Percentiles rank a stretch among this genome's conserved stretches.
These are phyloP conservation scores for Artibeus lituratus DNA, from an alignment of 2,797 vertebrate species.

Conservation along the genomic window DNA sequence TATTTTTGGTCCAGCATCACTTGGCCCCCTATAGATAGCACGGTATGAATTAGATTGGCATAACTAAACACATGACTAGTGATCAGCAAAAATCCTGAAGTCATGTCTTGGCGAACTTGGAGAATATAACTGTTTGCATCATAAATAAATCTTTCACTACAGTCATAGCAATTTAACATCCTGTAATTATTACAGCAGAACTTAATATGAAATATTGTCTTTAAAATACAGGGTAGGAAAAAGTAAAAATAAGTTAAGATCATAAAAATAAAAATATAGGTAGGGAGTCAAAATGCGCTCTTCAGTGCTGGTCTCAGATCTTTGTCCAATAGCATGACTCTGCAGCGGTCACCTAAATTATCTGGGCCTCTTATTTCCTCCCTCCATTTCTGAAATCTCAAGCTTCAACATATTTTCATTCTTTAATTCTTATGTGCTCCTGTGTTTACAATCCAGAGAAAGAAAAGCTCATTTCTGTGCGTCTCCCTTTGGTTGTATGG, in stretches of 20 bases:
- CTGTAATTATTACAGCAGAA: neutral
- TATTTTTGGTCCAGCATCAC: neutral
- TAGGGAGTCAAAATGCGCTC: neutral
- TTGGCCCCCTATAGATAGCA: neutral
- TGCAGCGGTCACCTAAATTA: neutral
- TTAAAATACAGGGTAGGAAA: neutral
- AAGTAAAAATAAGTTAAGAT: neutral
- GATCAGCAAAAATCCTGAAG: neutral
- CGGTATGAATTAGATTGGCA: slow-evolving; percentile 7
- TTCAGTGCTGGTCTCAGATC: neutral
- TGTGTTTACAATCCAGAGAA: slow-evolving; percentile 25
- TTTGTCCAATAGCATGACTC: neutral
- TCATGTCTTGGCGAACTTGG: neutral
- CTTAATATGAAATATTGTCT: neutral
- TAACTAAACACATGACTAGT: neutral
- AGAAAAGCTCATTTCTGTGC: neutral
- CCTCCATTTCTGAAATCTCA: neutral
- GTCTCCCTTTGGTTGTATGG: neutral
- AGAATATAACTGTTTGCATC: neutral
- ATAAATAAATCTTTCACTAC: neutral
- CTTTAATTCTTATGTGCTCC: slow-evolving; percentile 20
- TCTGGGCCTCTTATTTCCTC: neutral
- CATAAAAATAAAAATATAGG: neutral
- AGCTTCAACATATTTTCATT: slow-evolving; percentile 7
- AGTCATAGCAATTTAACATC: neutral